phyloP scores from a whole-genome alignment of 2,888 invertebrate genomes.

The Drosophila ustulata region DNA sequence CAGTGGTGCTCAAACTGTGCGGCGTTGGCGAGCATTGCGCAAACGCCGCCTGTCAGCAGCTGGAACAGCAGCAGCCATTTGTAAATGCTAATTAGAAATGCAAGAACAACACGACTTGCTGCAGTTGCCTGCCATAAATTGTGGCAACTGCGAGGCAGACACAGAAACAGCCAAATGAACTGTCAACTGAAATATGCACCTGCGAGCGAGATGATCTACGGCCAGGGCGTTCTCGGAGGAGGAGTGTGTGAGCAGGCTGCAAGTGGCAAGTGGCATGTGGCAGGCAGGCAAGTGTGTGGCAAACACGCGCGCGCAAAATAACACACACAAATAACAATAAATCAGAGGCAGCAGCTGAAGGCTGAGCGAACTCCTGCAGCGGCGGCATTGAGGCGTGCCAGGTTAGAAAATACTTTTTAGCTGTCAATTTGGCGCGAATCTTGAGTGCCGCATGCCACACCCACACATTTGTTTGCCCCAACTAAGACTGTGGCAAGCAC shows the following conservation, averaged over 20 bases:
- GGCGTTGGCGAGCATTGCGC: conserved; percentile 51
- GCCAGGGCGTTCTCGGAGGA: conserved; percentile 57
- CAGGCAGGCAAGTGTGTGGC: conserved; percentile 37
- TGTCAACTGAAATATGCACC: conserved; percentile 70
- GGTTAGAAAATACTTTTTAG: conserved; percentile 67
- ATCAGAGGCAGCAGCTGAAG: conserved; percentile 40
- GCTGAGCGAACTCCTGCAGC: conserved; percentile 17
- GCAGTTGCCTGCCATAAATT: conserved; percentile 49
- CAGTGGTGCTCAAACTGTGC: conserved; percentile 32
- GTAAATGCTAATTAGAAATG: conserved; percentile 76
- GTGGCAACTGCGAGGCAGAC: conserved; percentile 19
- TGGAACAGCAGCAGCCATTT: conserved; percentile 54
- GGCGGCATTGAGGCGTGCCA: conserved; percentile 16
- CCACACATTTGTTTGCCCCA: conserved; percentile 64
- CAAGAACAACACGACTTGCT: conserved; percentile 39
- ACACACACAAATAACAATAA: conserved; percentile 63
- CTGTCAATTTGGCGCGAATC: conserved; percentile 69
- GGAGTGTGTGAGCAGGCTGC: conserved; percentile 36
- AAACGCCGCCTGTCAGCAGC: conserved; percentile 33
- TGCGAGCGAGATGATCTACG: conserved; percentile 61
- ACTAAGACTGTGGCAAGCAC: background rate
- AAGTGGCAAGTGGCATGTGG: background rate
- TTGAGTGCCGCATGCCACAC: conserved; percentile 57
- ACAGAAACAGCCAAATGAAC: conserved; percentile 68
- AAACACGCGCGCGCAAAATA: conserved; percentile 58